Evolutionary conservation across 2,797 vertebrate genomes (phyloP).

Genomic region (Acipenser oxyrinchus): DNA sequence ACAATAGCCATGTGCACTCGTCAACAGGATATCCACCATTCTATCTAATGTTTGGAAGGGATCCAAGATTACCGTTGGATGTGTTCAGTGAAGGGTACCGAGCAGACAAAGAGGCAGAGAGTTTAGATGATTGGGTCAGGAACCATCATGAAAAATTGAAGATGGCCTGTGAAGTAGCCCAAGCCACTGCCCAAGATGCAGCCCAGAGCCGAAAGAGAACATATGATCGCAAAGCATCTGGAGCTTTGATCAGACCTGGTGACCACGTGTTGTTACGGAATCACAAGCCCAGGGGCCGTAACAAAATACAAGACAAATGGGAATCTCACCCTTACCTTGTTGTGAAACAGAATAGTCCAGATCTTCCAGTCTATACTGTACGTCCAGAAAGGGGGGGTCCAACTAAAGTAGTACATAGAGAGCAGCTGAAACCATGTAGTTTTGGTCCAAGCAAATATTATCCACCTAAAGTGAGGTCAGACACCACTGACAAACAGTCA

Average conservation of each 20-base stretch:
- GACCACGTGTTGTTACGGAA: conserved; percentile 17
- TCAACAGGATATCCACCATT: conserved; percentile 20
- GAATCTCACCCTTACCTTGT: conserved; percentile 17
- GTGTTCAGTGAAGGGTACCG: conserved; percentile 3
- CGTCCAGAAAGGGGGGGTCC: conserved; percentile 7
- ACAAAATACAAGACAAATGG: conserved; percentile 18
- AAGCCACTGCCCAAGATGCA: not conserved
- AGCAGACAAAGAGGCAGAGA: not conserved
- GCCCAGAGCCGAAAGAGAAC: conserved; percentile 3
- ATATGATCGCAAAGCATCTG: not conserved
- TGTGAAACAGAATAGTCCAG: conserved; percentile 18
- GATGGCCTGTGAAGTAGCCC: not conserved
- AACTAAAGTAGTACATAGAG: conserved; percentile 15
- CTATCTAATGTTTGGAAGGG: conserved; percentile 16
- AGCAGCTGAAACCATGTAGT: conserved; percentile 16
- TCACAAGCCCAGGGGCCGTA: conserved; percentile 14
- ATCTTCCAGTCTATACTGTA: conserved; percentile 18
- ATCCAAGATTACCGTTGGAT: conserved; percentile 10
- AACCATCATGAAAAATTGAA: conserved; percentile 10
- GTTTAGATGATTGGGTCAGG: conserved; percentile 17
- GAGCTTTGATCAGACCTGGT: conserved; percentile 13
- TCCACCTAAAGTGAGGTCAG: too few species aligned
- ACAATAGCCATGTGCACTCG: conserved; percentile 15
- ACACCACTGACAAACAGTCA: too few species aligned
- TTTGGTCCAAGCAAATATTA: not conserved